Evolutionary conservation across 64 coral and sea anemone species (phyloP), one percentile per base, ranked within the genome.

Genomic region (Montipora capricornis): DNA sequence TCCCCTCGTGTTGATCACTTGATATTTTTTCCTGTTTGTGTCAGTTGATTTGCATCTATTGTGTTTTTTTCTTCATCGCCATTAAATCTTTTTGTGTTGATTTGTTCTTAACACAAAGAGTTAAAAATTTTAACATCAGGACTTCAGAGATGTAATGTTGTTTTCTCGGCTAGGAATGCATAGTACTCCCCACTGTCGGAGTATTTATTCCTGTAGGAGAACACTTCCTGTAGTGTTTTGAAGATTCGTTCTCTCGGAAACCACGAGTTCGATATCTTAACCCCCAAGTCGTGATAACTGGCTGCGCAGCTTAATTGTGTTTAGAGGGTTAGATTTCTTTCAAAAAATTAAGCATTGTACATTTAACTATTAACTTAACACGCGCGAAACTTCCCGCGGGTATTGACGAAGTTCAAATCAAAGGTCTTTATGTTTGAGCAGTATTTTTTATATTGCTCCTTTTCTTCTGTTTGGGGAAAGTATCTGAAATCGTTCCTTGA

Each of bases 11-110:
- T 16, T 47, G 4, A 49, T 17, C 4, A 48, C 46, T 48, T 44
- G 1, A 46, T 67, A 85, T 71, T 73, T 86, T 84, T 86, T 86
- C 66, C 82, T 86, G 82, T 86, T 86, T 71, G 66, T 7, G 53
- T 49, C 19, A 51, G 66, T 59, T 12, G 71, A 50, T 14, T 24
- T n/a, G 20, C 45, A 71, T 22, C 29, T 13, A 47, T 71, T 73
- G 44, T 68, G 37, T 57, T 57, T 8, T 57, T 20, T 71, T 86
- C 0, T 49, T 19, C 44, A n/a, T 2, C 19, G 64, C 5, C 3
- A 46, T 78, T 17, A 6, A 19, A 76, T 8, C 8, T 46, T 76
- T 11, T 49, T 15, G 45, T 78, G 20, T 71, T 86, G 46, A 3
- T 50, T 71, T 86, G 11, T 86, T 46, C 2, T 50, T 15, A 17